Conservation (phyloP, 2,888 invertebrate species). For the Epirrhoe alternata region DNA sequence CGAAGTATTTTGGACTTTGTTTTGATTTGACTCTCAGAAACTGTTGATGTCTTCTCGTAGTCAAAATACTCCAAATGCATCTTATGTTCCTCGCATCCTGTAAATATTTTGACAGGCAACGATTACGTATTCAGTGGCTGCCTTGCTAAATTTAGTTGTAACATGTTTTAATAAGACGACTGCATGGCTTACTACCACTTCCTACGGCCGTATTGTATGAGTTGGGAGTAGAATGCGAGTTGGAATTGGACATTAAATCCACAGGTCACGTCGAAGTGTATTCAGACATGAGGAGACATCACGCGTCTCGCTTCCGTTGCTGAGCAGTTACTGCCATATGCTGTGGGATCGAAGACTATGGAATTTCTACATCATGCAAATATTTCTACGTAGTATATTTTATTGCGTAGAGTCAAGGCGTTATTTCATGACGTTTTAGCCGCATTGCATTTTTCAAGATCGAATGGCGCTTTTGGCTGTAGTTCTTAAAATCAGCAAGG, state of each 20-base stretch:
- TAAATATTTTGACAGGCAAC: conserved; percentile 53
- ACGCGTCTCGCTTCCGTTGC: conserved; percentile 77
- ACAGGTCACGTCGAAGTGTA: conserved; percentile 72
- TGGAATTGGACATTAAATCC: conserved; percentile 59
- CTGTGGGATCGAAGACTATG: conserved; percentile 48
- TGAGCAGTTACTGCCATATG: conserved; percentile 62
- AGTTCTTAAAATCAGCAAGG: not conserved
- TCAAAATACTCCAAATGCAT: conserved; percentile 50
- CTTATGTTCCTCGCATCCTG: conserved; percentile 48
- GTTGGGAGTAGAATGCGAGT: conserved; percentile 47
- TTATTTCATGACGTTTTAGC: conserved; percentile 10
- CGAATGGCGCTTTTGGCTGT: conserved; percentile 3
- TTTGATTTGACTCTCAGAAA: conserved; percentile 47
- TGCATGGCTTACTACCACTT: conserved; percentile 46
- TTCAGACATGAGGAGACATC: conserved; percentile 66
- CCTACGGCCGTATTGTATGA: conserved; percentile 47
- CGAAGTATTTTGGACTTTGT: conserved; percentile 39
- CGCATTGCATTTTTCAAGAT: conserved; percentile 8
- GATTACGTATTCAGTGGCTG: conserved; percentile 49
- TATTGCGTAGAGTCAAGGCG: conserved; percentile 2
- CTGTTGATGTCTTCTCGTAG: conserved; percentile 48
- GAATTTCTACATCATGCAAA: conserved; percentile 42
- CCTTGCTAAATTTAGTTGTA: conserved; percentile 50
- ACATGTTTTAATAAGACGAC: conserved; percentile 42
- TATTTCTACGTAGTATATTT: conserved; percentile 19